phyloP scores from a whole-genome alignment of 1,140 invertebrate species.

The Asobara japonica region DNA sequence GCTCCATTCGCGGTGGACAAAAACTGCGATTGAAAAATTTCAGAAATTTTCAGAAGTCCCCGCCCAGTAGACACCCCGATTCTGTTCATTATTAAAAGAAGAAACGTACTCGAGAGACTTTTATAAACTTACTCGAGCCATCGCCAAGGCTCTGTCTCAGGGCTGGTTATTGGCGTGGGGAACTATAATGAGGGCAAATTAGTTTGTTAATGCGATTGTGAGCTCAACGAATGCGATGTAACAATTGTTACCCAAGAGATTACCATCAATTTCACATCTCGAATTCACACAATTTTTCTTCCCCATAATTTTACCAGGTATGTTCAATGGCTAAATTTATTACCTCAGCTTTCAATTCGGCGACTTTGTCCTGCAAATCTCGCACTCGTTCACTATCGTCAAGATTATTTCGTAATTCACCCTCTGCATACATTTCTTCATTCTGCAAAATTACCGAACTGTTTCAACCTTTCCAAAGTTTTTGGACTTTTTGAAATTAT shows the following conservation, averaged over 20 bases:
- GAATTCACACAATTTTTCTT: neutral
- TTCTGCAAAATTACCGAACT: slow-evolving; percentile 73
- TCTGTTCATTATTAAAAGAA: slow-evolving; percentile 42
- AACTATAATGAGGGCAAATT: slow-evolving; percentile 72
- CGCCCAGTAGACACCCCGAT: too few relatives aligned
- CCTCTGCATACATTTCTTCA: slow-evolving; percentile 90
- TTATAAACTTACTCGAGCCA: slow-evolving; percentile 80
- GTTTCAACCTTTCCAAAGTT: neutral
- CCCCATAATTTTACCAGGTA: neutral
- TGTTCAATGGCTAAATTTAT: neutral
- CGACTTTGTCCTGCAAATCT: slow-evolving; percentile 90
- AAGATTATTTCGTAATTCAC: slow-evolving; percentile 82
- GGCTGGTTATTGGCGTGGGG: slow-evolving; percentile 83
- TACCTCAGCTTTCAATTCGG: slow-evolving; percentile 89
- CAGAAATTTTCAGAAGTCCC: too few relatives aligned
- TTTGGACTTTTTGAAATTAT: neutral
- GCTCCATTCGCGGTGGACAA: too few relatives aligned
- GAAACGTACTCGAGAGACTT: slow-evolving; percentile 48
- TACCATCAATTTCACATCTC: neutral
- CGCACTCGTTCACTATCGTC: slow-evolving; percentile 86
- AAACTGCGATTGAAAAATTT: too few relatives aligned
- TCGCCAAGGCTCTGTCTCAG: slow-evolving; percentile 86
- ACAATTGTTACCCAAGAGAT: neutral
- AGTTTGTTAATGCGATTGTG: slow-evolving; percentile 53
- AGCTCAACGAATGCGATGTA: slow-evolving; percentile 33